A percentile compares a stretch with the other conserved stretches of the same genome.
Conservation (phyloP, 1,140 invertebrate genomes). For the Ips typographus region DNA sequence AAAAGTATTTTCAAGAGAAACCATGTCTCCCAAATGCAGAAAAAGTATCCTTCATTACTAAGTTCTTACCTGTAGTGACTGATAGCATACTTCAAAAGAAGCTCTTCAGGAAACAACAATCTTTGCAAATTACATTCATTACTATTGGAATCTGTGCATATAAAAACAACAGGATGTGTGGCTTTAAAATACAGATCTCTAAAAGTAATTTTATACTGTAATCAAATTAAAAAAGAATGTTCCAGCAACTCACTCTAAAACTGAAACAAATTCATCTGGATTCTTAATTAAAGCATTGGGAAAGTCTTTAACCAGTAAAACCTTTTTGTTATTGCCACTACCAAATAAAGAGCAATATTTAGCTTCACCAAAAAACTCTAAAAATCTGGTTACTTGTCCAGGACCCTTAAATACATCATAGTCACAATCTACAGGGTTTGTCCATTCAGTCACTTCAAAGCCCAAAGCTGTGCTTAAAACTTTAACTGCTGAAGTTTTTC, state of each 20-base stretch:
- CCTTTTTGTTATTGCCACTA: slow-evolving; percentile 48
- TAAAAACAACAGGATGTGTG: slow-evolving; percentile 69
- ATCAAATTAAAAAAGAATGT: neutral
- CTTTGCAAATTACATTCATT: slow-evolving; percentile 61
- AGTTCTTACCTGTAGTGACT: slow-evolving; percentile 59
- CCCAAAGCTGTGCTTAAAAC: slow-evolving; percentile 61
- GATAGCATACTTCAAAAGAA: slow-evolving; percentile 63
- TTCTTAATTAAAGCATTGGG: slow-evolving; percentile 69
- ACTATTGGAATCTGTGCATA: slow-evolving; percentile 66
- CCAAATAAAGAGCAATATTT: slow-evolving; percentile 67
- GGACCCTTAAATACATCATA: slow-evolving; percentile 52
- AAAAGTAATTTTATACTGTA: slow-evolving; percentile 43
- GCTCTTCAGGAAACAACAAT: slow-evolving; percentile 63
- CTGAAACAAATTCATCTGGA: slow-evolving; percentile 59
- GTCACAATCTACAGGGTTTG: slow-evolving; percentile 65
- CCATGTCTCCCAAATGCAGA: too few relatives aligned
- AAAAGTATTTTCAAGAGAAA: too few relatives aligned
- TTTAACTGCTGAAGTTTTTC: slow-evolving; percentile 66
- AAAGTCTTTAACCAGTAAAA: slow-evolving; percentile 73
- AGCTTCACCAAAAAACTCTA: slow-evolving; percentile 68
- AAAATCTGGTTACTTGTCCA: slow-evolving; percentile 65
- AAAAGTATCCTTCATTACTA: too few relatives aligned
- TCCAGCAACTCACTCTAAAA: slow-evolving; percentile 61
- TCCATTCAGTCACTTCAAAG: slow-evolving; percentile 68
- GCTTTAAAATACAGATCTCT: slow-evolving; percentile 64